Base-by-base conservation (phyloP, 64 coral and sea anemone species). In the Stichodactyla mertensii region DNA sequence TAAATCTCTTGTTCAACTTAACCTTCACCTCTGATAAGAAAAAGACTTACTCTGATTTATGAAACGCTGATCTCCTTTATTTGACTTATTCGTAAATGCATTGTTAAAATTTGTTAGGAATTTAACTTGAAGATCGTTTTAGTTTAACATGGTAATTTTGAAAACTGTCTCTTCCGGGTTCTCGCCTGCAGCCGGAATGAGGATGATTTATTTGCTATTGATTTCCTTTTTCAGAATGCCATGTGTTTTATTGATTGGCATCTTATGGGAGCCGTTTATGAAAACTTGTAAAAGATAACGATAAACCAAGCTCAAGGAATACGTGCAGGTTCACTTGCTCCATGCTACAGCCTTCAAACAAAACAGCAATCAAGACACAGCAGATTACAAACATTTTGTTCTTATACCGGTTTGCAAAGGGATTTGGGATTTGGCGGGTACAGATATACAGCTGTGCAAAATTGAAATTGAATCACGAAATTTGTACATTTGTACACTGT, bases 11-110 rank as follows among this genome's bases (percentile, higher is more conserved):
- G 69, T 74, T 31, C 24, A 27, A 11, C 22, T 74, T 74, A 74
- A 74, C 69, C 69, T 74, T 74, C 24, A 74, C 69, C 22, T 31
- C 12, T 74, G 69, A 74, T 74, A 74, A 74, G 69, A 74, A 74
- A 13, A 74, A 10, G 24, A 69, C 69, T 31, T 71, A 31, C 27
- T 74, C n/a, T 7, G 22, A 74, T 74, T 74, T 74, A 23, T 66
- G 69, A 13, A 74, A 74, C 11, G 16, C 11, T 31, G 22, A 66
- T 74, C 69, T 31, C 24, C 16, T 31, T 74, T 74, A 2, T 31
- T 11, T 26, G 4, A 2, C 23, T 74, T 26, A n/a, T 74, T 31
- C 14, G 0, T 58, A 15, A 15, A 11, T 58, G 56, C 56, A 58
- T 11, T 11, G 56, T 9, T 58, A 58, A 5, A 58, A 58, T 58